Evolutionary conservation across 2,888 invertebrate genomes (phyloP).

Genomic region (Polylopha cassiicola): DNA sequence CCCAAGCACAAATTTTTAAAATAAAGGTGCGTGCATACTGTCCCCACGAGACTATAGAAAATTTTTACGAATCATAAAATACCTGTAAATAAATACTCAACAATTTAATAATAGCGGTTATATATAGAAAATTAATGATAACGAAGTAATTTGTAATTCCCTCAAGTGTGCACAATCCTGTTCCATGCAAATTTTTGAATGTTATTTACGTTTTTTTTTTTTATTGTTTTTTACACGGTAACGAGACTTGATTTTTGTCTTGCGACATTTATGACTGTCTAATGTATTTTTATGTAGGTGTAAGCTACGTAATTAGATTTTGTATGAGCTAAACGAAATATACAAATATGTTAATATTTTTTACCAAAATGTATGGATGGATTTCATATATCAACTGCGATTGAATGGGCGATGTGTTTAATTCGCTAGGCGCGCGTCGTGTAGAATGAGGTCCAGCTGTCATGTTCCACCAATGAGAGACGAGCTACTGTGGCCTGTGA

Average conservation of each 20-base stretch:
- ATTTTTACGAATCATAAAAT: conserved; percentile 7
- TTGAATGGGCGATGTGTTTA: no score
- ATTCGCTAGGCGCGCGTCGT: no score
- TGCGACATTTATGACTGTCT: conserved; percentile 53
- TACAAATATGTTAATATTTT: conserved; percentile 54
- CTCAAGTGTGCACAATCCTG: conserved; percentile 38
- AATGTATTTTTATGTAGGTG: conserved; percentile 44
- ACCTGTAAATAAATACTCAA: conserved; percentile 21
- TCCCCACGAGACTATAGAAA: conserved; percentile 9
- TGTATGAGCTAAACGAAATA: conserved; percentile 69
- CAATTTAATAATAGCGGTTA: conserved; percentile 10
- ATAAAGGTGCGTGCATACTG: conserved; percentile 39
- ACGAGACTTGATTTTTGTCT: conserved; percentile 35
- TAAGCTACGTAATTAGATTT: conserved; percentile 67
- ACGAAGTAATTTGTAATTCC: conserved; percentile 1
- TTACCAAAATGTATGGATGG: conserved; percentile 24
- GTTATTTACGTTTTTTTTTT: conserved; percentile 49
- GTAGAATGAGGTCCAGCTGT: no score
- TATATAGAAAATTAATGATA: conserved; percentile 5
- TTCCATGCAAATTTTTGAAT: conserved; percentile 47
- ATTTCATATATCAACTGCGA: no score
- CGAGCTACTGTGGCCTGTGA: no score
- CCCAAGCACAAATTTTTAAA: conserved; percentile 57
- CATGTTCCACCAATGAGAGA: no score
- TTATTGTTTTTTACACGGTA: conserved; percentile 22